Evolutionary conservation across 2,113 vertebrate genomes (phyloP).

Genomic region (Struthio camelus): DNA sequence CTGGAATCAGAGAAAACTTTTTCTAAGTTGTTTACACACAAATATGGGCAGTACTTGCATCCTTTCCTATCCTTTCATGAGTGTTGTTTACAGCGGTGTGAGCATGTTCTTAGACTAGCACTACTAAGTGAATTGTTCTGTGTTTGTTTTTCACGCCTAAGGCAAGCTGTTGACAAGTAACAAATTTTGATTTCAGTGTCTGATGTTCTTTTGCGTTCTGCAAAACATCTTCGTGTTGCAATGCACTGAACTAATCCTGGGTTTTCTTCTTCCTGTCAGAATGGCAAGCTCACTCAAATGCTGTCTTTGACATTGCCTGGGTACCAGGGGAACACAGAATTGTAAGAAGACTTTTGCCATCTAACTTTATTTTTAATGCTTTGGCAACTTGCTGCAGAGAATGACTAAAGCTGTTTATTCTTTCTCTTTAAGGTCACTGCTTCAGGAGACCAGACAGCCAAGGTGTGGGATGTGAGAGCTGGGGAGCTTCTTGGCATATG

Average conservation of each 20-base stretch:
- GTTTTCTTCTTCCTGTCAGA: constrained; percentile 77
- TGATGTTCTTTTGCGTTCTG: neutral
- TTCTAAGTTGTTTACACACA: neutral
- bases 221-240: neutral
- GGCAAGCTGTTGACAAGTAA: neutral
- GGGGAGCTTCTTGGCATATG: constrained; percentile 90
- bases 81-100: neutral
- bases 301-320: constrained; percentile 97
- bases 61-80: neutral
- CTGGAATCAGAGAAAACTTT: neutral
- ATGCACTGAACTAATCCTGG: neutral
- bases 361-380: constrained; percentile 27
- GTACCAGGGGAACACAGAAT: constrained; percentile 89
- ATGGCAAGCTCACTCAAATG: constrained; percentile 96
- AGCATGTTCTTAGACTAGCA: neutral
- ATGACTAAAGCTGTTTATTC: constrained; percentile 21
- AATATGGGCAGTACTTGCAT: neutral
- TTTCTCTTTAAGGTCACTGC: constrained; percentile 87
- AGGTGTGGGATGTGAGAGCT: constrained; percentile 90
- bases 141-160: neutral
- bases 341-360: constrained; percentile 76
- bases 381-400: neutral
- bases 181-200: neutral
- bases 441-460: constrained; percentile 94
- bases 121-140: neutral